Evolutionary conservation across 2,888 invertebrate genomes (phyloP), one percentile per base, ranked within the genome.

Genomic region (Fragum sueziense): DNA sequence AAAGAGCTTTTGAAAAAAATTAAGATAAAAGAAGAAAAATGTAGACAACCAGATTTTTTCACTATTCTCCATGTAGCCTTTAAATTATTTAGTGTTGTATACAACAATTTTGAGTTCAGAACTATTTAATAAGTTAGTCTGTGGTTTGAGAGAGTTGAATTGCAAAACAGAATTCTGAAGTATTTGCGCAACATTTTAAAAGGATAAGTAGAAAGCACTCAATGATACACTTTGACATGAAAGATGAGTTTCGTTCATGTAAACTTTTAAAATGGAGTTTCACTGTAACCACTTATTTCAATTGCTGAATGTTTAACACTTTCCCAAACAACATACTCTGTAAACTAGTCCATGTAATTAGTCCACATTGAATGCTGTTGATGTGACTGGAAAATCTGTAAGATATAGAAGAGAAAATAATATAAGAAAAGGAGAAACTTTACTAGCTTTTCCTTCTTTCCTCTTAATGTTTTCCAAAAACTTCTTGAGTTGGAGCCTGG

Each of bases 261-360:
- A 57, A 57, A 57, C 57, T 57, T 22, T 11, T n/a, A 22, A 57
- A 57, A 57, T 57, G 57, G 57, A 25, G 14, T 57, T 57, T 57
- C 27, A 29, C 9, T 33, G 61, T 61, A 61, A 33, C 34, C 14
- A n/a, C 33, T 61, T n/a, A 31, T 61, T 33, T 33, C 61, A 61
- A 61, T 61, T 33, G 31, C 61, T 47, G 47, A 47, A 17, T 47
- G 20, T 20, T 47, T 47, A 47, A 47, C 47, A 47, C 1, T 47
- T 47, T 47, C 17, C 47, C 47, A 17, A 47, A 47, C 47, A 3
- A 1, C n/a, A 2, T 2, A 20, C 2, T 47, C n/a, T 47, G n/a
- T n/a, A n/a, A n/a, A n/a, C n/a, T n/a, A n/a, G n/a, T n/a, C n/a
- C n/a, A n/a, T n/a, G n/a, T n/a, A n/a, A n/a, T n/a, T n/a, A n/a